Evolutionary conservation across 2,888 invertebrate species (phyloP).

Genomic region (Tetrapedia diversipes): DNA sequence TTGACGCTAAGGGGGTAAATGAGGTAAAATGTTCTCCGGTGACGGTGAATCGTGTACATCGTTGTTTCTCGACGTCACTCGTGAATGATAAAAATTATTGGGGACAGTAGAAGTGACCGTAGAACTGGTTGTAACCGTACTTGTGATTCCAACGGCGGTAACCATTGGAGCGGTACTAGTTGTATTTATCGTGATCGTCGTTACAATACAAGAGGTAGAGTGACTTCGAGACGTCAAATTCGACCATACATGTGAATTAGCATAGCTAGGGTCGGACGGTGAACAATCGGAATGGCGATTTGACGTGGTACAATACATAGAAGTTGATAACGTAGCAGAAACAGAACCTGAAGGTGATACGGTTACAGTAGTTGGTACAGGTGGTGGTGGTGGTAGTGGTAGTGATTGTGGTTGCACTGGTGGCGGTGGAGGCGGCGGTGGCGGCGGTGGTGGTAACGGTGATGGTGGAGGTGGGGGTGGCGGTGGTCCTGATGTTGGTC

Average conservation of each 20-base stretch:
- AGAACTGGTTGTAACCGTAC: constrained; percentile 60
- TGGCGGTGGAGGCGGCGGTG: constrained; percentile 63
- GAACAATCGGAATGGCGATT: constrained; percentile 60
- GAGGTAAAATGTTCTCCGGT: constrained; percentile 79
- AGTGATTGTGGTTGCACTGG: too few relatives aligned
- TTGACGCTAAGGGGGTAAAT: constrained; percentile 80
- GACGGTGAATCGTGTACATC: constrained; percentile 74
- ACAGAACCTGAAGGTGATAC: constrained; percentile 53
- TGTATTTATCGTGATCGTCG: constrained; percentile 65
- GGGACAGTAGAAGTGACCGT: constrained; percentile 44
- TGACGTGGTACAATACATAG: constrained; percentile 51
- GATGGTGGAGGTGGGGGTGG: constrained; percentile 64
- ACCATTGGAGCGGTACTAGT: constrained; percentile 50
- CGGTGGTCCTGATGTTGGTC: constrained; percentile 60
- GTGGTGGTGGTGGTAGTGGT: constrained; percentile 66
- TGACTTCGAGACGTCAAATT: constrained; percentile 58
- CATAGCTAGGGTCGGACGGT: constrained; percentile 54
- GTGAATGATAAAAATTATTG: constrained; percentile 63
- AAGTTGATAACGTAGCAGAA: constrained; percentile 53
- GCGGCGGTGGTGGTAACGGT: constrained; percentile 60
- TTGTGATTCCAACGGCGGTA: constrained; percentile 55
- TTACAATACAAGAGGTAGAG: constrained; percentile 64
- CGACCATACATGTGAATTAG: constrained; percentile 56
- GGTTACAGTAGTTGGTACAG: constrained; percentile 40
- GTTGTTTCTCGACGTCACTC: constrained; percentile 66